Base-by-base conservation (phyloP, 2,888 invertebrate genomes). In the Aleiodes alternator region DNA sequence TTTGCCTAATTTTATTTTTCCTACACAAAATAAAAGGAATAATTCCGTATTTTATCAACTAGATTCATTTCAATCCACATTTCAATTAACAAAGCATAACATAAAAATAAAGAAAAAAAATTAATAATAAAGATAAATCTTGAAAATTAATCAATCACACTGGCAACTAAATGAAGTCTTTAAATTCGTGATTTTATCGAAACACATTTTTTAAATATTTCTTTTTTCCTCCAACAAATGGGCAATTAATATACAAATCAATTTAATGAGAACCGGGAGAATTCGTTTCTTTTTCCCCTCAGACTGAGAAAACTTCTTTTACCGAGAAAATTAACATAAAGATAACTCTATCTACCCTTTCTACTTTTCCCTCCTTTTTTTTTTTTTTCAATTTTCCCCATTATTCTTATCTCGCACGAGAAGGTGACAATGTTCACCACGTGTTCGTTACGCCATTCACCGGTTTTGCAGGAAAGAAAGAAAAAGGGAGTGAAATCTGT, bases 391-490 rank as follows among this genome's bases (percentile, higher is more conserved):
- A 43, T 64, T 64, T 64, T 23, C 48, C 64, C 64, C 64, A 43
- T 64, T 64, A 64, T 43, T 23, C 64, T 64, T 64, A 64, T 64
- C 64, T 64, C 16, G 43, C 64, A 64, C 64, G 64, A 43, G 64
- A 64, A 64, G 64, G 64, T 64, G 64, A 64, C 64, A 64, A 64
- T 64, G 64, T 64, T 64, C 64, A 64, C 48, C 64, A 48, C 64
- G 14, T 48, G 43, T 64, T 64, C 64, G 64, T 64, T 64, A 48
- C 64, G 64, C 64, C 64, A 64, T 23, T 64, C 61, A 61, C 16
- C 43, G 61, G 34, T 34, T 11, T 0, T 31, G 57, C n/a, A n/a
- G 23, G 23, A 23, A 23, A 23, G 23, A n/a, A 3, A 9, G 14
- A 38, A 7, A 38, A 12, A 14, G 9, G 14, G 57, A 34, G 57